These are phyloP conservation scores for Lucifuga dentata DNA, from an alignment of 2,113 vertebrate genomes.

Conservation along the genomic window DNA sequence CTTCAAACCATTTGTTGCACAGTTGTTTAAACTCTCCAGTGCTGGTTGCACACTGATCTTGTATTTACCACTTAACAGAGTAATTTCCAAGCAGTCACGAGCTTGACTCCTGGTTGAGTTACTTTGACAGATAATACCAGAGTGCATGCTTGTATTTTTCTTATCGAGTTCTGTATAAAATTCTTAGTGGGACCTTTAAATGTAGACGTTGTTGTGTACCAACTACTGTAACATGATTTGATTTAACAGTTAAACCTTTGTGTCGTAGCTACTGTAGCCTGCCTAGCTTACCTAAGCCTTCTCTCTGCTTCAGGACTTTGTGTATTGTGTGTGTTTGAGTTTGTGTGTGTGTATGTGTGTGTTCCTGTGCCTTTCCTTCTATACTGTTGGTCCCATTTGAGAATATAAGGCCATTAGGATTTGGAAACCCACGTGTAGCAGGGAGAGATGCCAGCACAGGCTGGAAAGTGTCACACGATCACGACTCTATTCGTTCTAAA, in stretches of 20 bases:
- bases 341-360: slow-evolving; percentile 78
- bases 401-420: slow-evolving; percentile 74
- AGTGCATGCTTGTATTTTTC: slow-evolving; percentile 78
- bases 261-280: slow-evolving; percentile 83
- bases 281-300: slow-evolving; percentile 81
- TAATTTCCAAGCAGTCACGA: slow-evolving; percentile 43
- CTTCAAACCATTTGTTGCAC: slow-evolving; percentile 44
- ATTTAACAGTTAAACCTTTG: slow-evolving; percentile 76
- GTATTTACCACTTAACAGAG: slow-evolving; percentile 46
- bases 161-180: slow-evolving; percentile 70
- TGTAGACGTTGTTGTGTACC: slow-evolving; percentile 72
- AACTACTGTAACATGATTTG: slow-evolving; percentile 76
- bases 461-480: slow-evolving; percentile 54
- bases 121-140: slow-evolving; percentile 61
- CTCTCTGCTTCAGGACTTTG: slow-evolving; percentile 80
- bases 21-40: slow-evolving; percentile 51
- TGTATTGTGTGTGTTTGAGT: slow-evolving; percentile 79
- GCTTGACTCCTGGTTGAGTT: slow-evolving; percentile 45
- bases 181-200: slow-evolving; percentile 80
- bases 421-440: slow-evolving; percentile 52
- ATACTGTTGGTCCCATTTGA: slow-evolving; percentile 81
- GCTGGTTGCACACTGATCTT: slow-evolving; percentile 69
- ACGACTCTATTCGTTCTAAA: slow-evolving; percentile 50
- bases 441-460: slow-evolving; percentile 63
- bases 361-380: slow-evolving; percentile 83